A percentile compares a stretch with the other conserved stretches of the same genome.
These are phyloP conservation scores for Crax fasciolata DNA, from an alignment of 2,797 vertebrate species.

Conservation along the genomic window DNA sequence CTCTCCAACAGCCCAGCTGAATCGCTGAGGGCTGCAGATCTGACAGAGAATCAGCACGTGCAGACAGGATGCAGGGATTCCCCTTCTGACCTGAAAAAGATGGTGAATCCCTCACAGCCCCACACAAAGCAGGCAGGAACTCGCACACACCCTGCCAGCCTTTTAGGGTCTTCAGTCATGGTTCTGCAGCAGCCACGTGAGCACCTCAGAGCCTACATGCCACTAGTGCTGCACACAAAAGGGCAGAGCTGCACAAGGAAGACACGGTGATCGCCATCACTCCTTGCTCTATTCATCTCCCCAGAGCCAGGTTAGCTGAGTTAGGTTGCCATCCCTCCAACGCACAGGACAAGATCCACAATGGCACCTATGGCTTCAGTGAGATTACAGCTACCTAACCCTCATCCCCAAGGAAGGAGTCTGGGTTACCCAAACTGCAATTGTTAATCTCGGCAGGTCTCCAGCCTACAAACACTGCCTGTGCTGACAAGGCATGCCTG, in stretches of 20 bases:
- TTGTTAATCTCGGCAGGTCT: background rate
- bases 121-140: background rate
- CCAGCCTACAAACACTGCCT: background rate
- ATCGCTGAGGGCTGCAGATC: background rate
- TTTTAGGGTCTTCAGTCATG: background rate
- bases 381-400: background rate
- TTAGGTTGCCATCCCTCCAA: background rate
- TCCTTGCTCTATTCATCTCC: background rate
- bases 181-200: background rate
- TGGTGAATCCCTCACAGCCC: background rate
- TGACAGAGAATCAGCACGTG: background rate
- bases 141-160: background rate
- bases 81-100: background rate
- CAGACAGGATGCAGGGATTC: background rate
- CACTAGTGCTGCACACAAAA: accelerated
- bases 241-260: background rate
- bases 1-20: background rate
- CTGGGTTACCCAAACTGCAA: background rate
- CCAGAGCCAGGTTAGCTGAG: background rate
- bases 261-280: background rate
- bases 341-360: accelerated
- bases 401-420: background rate
- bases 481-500: background rate
- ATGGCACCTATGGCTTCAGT: background rate
- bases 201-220: background rate